Percentiles rank a stretch among this genome's conserved stretches.
Conservation (phyloP, 2,113 vertebrate genomes). For the Globicephala melas region DNA sequence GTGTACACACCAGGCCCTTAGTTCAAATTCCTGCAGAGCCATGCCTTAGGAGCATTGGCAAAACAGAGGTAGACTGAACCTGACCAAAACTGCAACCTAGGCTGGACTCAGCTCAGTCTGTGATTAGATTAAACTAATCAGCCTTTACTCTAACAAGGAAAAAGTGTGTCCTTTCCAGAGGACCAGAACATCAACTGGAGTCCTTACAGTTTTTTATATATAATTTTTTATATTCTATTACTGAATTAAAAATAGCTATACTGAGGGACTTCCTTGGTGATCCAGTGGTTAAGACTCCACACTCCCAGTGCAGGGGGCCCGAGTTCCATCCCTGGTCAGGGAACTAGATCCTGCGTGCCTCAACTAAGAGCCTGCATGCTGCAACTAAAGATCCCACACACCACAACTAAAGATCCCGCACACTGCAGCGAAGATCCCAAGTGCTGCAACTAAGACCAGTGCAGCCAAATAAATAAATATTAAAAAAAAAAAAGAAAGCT, state of each 20-base stretch:
- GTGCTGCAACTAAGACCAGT: fast-evolving
- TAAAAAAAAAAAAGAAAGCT: background rate
- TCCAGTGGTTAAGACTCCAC: background rate
- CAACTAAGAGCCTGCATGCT: background rate
- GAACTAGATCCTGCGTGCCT: background rate
- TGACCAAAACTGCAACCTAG: background rate
- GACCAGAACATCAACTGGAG: background rate
- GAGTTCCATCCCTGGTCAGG: background rate
- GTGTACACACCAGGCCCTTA: background rate
- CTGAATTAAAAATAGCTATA: slow-evolving; percentile 6
- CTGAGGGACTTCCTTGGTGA: background rate
- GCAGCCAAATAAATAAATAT: background rate
- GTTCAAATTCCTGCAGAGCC: background rate
- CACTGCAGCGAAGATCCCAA: background rate
- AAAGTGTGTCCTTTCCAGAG: background rate
- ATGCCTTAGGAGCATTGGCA: background rate
- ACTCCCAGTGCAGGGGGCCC: background rate
- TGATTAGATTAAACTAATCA: background rate
- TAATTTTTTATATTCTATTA: background rate
- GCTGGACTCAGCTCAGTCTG: background rate
- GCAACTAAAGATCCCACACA: background rate
- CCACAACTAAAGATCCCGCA: background rate
- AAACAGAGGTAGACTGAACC: background rate
- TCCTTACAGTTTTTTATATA: background rate
- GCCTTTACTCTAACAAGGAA: background rate